Percentiles rank a stretch among this genome's conserved stretches.
phyloP scores from a whole-genome alignment of 2,113 vertebrate genomes.

The Serinus canaria region DNA sequence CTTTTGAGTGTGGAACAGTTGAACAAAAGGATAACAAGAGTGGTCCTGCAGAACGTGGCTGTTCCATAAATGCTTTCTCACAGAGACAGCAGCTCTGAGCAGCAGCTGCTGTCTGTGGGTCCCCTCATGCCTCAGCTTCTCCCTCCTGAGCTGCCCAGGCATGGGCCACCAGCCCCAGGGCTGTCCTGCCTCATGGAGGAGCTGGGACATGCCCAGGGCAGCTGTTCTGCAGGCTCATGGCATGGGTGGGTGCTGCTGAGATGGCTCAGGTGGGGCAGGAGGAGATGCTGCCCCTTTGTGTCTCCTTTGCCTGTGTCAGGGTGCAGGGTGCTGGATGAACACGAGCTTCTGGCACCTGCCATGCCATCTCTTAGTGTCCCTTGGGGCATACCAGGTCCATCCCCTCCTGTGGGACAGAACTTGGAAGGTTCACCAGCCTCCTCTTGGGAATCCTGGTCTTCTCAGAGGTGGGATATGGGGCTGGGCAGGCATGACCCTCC shows the following conservation, averaged over 20 bases:
- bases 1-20: neutral
- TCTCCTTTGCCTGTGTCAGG: accelerated
- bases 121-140: neutral
- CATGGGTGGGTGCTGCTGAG: accelerated
- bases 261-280: neutral
- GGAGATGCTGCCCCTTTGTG: neutral
- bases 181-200: neutral
- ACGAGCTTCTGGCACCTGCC: neutral
- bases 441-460: neutral
- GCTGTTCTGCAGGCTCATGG: accelerated
- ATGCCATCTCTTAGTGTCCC: accelerated
- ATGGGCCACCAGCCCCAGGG: accelerated
- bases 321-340: neutral
- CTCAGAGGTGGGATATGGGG: neutral
- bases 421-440: neutral
- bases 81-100: neutral
- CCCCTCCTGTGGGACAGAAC: neutral
- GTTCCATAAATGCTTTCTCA: neutral
- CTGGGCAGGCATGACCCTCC: neutral
- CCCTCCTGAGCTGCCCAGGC: neutral
- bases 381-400: accelerated
- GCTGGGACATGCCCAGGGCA: neutral
- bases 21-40: neutral
- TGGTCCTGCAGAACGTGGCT: accelerated
- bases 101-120: accelerated